phyloP scores from a whole-genome alignment of 2,888 invertebrate species.

The Scrobipalpa costella region DNA sequence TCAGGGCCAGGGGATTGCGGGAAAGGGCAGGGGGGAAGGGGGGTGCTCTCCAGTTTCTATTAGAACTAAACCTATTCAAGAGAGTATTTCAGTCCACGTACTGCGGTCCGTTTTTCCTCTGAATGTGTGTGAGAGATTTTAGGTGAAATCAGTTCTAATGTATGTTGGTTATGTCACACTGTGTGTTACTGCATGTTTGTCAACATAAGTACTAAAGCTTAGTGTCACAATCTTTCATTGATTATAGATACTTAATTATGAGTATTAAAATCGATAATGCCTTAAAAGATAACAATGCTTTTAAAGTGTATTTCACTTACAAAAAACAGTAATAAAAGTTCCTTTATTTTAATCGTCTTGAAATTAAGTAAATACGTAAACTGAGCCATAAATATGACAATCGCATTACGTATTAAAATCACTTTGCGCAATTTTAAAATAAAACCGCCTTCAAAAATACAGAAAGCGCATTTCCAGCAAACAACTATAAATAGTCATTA shows the following conservation, averaged over 20 bases:
- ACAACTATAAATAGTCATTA: slow-evolving; percentile 13
- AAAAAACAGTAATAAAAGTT: too few species aligned
- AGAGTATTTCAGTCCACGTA: neutral
- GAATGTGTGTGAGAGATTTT: neutral
- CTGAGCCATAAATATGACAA: neutral
- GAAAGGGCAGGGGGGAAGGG: neutral
- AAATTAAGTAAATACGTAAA: too few species aligned
- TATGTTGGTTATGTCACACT: neutral
- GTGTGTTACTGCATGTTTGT: too few species aligned
- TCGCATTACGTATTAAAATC: neutral
- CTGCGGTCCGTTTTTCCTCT: neutral
- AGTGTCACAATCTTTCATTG: too few species aligned
- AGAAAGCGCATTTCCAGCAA: neutral
- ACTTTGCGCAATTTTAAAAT: neutral
- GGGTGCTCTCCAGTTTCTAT: neutral
- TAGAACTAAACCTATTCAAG: neutral
- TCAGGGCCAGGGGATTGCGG: neutral
- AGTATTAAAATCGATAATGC: too few species aligned
- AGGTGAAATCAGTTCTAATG: neutral
- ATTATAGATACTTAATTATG: too few species aligned
- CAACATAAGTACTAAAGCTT: too few species aligned
- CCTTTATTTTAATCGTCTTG: neutral
- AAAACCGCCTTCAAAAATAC: neutral
- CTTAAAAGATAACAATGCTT: too few species aligned
- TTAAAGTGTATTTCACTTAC: too few species aligned